Base-by-base conservation (phyloP, 1,140 invertebrate species). In the Drepana arcuata region DNA sequence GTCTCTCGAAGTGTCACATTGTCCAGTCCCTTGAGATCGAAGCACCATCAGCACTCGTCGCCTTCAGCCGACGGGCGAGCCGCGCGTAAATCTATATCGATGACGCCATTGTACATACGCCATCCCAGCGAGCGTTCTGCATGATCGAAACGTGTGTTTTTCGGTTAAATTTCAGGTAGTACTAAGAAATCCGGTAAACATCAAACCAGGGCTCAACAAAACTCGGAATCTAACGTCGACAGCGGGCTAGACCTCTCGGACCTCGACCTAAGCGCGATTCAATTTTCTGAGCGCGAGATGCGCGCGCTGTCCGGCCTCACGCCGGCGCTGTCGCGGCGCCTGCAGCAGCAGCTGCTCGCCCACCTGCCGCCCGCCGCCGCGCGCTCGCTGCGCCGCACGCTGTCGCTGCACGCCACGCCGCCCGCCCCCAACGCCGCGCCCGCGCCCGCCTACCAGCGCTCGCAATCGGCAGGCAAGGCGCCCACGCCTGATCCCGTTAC, bases 201-300 rank as follows among this genome's bases (percentile, higher is more conserved):
- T 34, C 54, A 48, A 36, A 45, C 53, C 49, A 52, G 41, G 30
- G 41, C 12, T 21, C 31, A 13, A 42, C 16, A 14, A 27, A n/a
- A 13, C 14, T 16, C 25, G 9, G 15, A 25, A 37, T 14, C 21
- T 34, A 18, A 39, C 21, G 24, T 15, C 18, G 38, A 83, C 48
- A 84, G 83, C 62, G 84, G 84, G 26, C 66, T 89, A 45, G 88
- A 89, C 69, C 77, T 89, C 62, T 86, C 86, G 23, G 87, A 89
- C 55, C 71, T 89, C 47, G 87, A 89, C 71, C 61, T 90, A 39
- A 88, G 86, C 53, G 84, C 87, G 44, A 83, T 90, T 46, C 83
- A 87, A 64, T 79, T 90, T 14, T 88, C 87, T 43, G 88, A 90
- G 68, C 84, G 86, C 55, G 89, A 90, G 74, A 78, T 88, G 48